Percentiles rank a stretch among this genome's conserved stretches.
Conservation (phyloP, 2,113 vertebrate species). For the Poecilia latipinna region DNA sequence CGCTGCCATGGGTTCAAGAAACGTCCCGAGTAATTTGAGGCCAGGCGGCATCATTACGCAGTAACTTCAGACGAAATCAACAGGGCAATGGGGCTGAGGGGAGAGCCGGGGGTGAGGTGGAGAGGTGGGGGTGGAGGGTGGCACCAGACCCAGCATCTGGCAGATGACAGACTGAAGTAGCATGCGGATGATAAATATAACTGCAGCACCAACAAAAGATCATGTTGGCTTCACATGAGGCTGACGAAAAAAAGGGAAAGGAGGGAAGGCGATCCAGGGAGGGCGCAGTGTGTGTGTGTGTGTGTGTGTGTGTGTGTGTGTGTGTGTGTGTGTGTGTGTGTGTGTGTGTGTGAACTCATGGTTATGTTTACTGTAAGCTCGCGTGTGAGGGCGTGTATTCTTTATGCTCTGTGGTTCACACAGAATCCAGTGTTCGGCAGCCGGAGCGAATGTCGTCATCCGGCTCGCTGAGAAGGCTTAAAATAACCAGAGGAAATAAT, state of each 20-base stretch:
- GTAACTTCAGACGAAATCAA: slow-evolving; percentile 40
- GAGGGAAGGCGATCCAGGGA: slow-evolving; percentile 25
- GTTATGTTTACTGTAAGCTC: slow-evolving; percentile 8
- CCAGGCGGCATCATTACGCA: slow-evolving; percentile 56
- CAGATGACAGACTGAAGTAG: slow-evolving; percentile 51
- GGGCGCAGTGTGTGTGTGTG: neutral
- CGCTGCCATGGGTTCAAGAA: slow-evolving; percentile 33
- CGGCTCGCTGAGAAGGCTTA: slow-evolving; percentile 42
- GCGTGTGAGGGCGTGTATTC: slow-evolving; percentile 17
- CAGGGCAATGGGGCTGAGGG: neutral
- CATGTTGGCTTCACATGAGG: slow-evolving; percentile 48
- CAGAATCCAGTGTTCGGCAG: slow-evolving; percentile 55
- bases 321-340: too few species aligned
- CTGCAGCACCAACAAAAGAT: slow-evolving; percentile 40
- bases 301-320: too few species aligned
- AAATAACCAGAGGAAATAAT: slow-evolving; percentile 74
- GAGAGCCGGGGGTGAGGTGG: neutral
- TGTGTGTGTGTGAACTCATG: neutral
- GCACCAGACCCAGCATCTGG: slow-evolving; percentile 36
- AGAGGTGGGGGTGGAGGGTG: neutral
- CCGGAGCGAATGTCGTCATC: slow-evolving; percentile 59
- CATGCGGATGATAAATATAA: slow-evolving; percentile 66
- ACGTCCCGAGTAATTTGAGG: slow-evolving; percentile 54
- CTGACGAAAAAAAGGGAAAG: slow-evolving; percentile 24
- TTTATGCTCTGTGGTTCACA: slow-evolving; percentile 56